Conservation (phyloP, 1,140 invertebrate genomes). For the Eurosta solidaginis region DNA sequence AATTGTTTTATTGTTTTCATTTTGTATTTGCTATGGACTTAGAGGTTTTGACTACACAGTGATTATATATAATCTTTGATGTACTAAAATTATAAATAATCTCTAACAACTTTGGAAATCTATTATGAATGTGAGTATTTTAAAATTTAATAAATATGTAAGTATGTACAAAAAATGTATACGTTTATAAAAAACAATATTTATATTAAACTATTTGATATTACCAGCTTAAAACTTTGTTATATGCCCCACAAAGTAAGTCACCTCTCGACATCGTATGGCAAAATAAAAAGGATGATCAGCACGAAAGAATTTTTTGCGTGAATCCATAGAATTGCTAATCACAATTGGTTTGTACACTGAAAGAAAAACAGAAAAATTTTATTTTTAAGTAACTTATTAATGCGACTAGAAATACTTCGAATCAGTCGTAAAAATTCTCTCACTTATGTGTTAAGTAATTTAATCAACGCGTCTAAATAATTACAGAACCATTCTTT, state of each 20-base stretch:
- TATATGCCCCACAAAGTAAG: conserved; percentile 51
- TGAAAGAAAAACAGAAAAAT: conserved; percentile 30
- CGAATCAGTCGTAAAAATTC: neutral
- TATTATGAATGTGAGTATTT: neutral
- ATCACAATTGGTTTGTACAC: conserved; percentile 56
- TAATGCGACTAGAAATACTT: neutral
- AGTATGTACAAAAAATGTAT: neutral
- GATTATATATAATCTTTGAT: neutral
- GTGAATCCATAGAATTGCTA: conserved; percentile 46
- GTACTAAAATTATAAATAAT: neutral
- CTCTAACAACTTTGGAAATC: neutral
- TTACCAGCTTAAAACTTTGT: conserved; percentile 45
- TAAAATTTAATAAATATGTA: neutral
- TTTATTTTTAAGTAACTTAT: neutral
- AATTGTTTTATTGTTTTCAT: neutral
- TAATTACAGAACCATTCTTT: too few relatives aligned
- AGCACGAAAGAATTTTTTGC: conserved; percentile 56
- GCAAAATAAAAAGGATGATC: conserved; percentile 58
- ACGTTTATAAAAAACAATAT: too few relatives aligned
- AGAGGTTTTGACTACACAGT: neutral
- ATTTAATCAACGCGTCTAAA: neutral
- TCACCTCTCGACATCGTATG: conserved; percentile 47
- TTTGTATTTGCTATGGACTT: neutral
- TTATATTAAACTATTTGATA: too few relatives aligned
- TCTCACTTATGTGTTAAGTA: neutral